Evolutionary conservation across 2,113 vertebrate species (phyloP), one percentile per base, ranked within the genome.

Genomic region (Casuarius casuarius): DNA sequence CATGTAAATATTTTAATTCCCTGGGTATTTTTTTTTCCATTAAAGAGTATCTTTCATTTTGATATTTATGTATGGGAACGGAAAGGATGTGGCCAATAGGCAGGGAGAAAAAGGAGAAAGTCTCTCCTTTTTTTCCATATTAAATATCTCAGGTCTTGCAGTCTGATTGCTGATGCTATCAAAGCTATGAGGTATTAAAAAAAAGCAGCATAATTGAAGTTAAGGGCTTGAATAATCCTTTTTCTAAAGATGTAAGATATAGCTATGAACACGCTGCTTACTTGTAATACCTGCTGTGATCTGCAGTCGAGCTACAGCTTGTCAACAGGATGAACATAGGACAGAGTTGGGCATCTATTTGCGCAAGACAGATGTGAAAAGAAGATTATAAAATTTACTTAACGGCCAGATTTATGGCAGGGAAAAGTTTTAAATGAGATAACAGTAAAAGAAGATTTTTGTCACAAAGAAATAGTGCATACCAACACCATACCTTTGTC

Each of bases 231-330:
- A n/a, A 89, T 78, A 95, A 95, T 89, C 85, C 79, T 84, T 89
- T 83, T 88, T 12, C 79, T 80, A 81, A 92, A 94, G 85, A 73
- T 75, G 48, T 65, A 73, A 94, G 70, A 92, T 84, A 89, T 0
- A 94, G 46, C 51, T 59, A 31, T 26, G 67, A 93, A 76, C 62
- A 70, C 0, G 1, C 38, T 89, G 72, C 86, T 82, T 58, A 42
- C 58, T 93, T 72, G 62, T 93, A 89, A 73, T 79, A 81, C 90
- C 89, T 92, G 85, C 79, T 95, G 95, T 82, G 90, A 95, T 94
- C 59, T 82, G 46, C 77, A 84, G 73, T 70, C 73, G 87, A 89
- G 74, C 74, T 90, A 68, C 63, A 80, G 67, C 75, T 80, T 88
- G 72, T 77, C 94, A 87, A 83, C 75, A 81, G 79, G 68, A 91